phyloP scores from a whole-genome alignment of 2,888 invertebrate genomes.

The Bugula neritina region DNA sequence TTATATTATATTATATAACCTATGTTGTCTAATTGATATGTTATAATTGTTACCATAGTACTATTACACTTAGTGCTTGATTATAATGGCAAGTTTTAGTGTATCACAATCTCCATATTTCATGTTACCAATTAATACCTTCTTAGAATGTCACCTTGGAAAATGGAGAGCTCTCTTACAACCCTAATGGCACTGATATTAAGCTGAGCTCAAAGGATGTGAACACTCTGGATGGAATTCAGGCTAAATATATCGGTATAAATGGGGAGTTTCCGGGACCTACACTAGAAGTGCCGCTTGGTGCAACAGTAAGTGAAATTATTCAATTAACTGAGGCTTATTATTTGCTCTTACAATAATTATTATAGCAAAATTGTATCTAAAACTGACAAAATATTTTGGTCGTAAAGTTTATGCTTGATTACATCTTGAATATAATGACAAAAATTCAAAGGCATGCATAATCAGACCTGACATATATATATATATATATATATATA shows the following conservation, averaged over 20 bases:
- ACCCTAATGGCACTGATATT: slow-evolving; percentile 1
- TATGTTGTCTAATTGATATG: no score
- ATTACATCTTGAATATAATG: no score
- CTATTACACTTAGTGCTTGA: no score
- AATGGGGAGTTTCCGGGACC: slow-evolving; percentile 43
- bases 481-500: neutral
- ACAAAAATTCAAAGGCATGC: no score
- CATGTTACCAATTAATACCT: no score
- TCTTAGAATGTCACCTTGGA: slow-evolving; percentile 15
- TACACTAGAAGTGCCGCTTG: slow-evolving; percentile 40
- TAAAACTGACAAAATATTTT: neutral
- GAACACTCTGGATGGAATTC: neutral
- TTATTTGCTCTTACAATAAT: neutral
- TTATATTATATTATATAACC: no score
- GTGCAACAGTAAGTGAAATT: slow-evolving; percentile 28
- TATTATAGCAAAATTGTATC: neutral
- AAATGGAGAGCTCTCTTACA: neutral
- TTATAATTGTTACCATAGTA: no score
- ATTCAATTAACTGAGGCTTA: no score
- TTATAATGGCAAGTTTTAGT: no score
- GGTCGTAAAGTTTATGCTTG: neutral
- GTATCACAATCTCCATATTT: no score
- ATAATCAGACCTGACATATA: no score
- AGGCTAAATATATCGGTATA: slow-evolving; percentile 36
- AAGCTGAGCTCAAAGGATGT: neutral